Conservation (phyloP, 2,888 invertebrate genomes). For the Lottia gigantea region DNA sequence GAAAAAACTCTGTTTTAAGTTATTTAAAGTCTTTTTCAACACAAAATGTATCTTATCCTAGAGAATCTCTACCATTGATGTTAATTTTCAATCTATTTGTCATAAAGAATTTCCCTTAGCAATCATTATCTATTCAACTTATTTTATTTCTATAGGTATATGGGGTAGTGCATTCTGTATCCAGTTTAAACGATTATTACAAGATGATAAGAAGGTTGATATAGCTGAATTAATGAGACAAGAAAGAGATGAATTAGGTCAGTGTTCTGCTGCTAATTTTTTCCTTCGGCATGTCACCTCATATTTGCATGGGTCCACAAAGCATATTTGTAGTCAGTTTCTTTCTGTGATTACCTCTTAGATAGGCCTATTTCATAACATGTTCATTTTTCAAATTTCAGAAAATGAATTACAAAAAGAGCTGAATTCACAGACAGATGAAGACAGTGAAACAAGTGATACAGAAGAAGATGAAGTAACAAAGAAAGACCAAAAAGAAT, state of each 20-base stretch:
- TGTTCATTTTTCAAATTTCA: constrained; percentile 19
- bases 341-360: no score
- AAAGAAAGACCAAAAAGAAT: constrained; percentile 17
- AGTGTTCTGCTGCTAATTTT: no score
- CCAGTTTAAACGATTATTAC: constrained; percentile 67
- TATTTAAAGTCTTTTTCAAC: no score
- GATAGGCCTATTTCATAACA: no score
- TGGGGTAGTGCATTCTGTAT: constrained; percentile 71
- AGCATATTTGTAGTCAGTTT: no score
- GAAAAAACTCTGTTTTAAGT: no score
- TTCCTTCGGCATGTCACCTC: not conserved
- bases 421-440: constrained; percentile 38
- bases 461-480: constrained; percentile 20
- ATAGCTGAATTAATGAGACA: constrained; percentile 41
- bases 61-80: no score
- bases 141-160: constrained; percentile 55
- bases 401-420: constrained; percentile 51
- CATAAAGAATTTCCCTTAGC: no score
- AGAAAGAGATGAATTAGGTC: constrained; percentile 54
- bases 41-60: no score
- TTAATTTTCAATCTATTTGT: no score
- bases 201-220: constrained; percentile 55
- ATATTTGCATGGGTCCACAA: no score
- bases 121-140: no score
- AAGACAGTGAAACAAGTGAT: constrained; percentile 40